phyloP scores from a whole-genome alignment of 2,797 vertebrate genomes.

The Melanotaenia nigrans region DNA sequence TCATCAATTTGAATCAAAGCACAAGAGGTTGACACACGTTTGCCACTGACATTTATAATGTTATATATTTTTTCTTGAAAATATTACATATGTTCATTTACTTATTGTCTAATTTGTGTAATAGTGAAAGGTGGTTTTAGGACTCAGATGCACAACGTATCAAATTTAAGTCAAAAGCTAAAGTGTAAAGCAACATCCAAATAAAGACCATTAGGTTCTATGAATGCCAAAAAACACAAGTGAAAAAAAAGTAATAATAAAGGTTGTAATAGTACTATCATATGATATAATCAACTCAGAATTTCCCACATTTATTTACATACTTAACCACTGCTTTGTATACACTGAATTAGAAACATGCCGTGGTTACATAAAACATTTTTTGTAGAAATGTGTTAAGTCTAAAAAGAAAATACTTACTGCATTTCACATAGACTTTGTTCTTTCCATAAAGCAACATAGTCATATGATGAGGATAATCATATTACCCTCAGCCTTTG shows the following conservation, averaged over 20 bases:
- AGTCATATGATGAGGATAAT: not conserved
- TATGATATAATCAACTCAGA: not conserved
- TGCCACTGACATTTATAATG: not conserved
- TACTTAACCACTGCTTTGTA: not conserved
- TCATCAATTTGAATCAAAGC: not conserved
- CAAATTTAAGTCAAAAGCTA: not conserved
- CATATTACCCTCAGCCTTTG: not conserved
- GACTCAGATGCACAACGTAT: not conserved
- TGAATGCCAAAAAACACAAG: not conserved
- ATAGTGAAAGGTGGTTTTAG: not conserved
- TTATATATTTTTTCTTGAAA: not conserved
- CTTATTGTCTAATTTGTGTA: not conserved
- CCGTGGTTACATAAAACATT: not conserved
- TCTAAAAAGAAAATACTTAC: not conserved
- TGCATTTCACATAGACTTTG: not conserved
- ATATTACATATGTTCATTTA: not conserved
- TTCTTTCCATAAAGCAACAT: not conserved
- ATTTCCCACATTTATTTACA: not conserved
- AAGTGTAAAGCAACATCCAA: not conserved
- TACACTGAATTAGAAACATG: not conserved
- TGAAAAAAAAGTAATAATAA: not conserved
- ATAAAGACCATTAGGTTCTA: no score
- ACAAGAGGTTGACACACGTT: not conserved
- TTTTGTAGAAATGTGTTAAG: slow-evolving; percentile 1
- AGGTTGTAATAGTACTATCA: not conserved